Percentiles rank a stretch among this genome's conserved stretches.
Evolutionary conservation across 1,140 invertebrate species (phyloP).

Genomic region (Platyscapa corneri): DNA sequence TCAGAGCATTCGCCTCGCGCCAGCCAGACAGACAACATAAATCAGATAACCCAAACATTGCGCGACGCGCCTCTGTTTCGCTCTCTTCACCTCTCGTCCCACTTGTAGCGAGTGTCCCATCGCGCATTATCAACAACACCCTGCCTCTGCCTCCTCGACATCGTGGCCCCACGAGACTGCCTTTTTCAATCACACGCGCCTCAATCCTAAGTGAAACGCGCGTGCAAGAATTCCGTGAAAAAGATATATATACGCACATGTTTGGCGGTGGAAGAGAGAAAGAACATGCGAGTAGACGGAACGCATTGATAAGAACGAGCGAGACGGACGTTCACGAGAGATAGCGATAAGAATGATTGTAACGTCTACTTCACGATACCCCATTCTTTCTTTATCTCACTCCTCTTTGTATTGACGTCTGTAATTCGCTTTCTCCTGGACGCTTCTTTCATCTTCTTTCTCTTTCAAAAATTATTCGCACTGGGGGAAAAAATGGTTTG

Average conservation of each 20-base stretch:
- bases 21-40: not conserved
- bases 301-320: not conserved
- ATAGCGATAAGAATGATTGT: not conserved
- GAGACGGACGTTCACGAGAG: not conserved
- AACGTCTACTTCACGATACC: not conserved
- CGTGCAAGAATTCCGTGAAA: not conserved
- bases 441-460: too few species aligned
- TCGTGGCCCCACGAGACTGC: not conserved
- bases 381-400: not conserved
- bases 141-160: not conserved
- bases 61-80: not conserved
- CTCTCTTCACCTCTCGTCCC: not conserved
- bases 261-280: not conserved
- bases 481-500: too few species aligned
- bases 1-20: not conserved
- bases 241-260: not conserved
- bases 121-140: not conserved
- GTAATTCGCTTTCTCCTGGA: not conserved
- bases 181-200: not conserved
- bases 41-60: not conserved
- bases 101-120: not conserved
- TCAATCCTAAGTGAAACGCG: not conserved
- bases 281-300: not conserved
- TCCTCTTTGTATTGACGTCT: not conserved
- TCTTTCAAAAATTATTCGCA: too few species aligned